Conservation (phyloP, 2,113 vertebrate genomes). For the zebrafish (Danio rerio) region GRCz12tu NC_133182.1:25796001-25796500, state of each 20-base stretch:
- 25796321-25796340: no score
- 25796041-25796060: constrained; percentile 7
- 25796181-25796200: not conserved
- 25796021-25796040: not conserved
- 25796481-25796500: no score
- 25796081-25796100: not conserved
- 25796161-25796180: not conserved
- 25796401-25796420: no score
- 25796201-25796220: not conserved
- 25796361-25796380: no score
- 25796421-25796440: no score
- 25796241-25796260: not conserved
- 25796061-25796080: not conserved
- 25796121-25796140: not conserved
- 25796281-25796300: no score
- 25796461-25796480: no score
- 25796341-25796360: no score
- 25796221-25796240: not conserved
- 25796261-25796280: not conserved
- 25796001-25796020: not conserved
- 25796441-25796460: no score
- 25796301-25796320: no score
- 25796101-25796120: not conserved
- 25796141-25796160: not conserved
- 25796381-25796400: no score